phyloP scores from a whole-genome alignment of 2,113 vertebrate genomes.

The Alethe diademata region DNA sequence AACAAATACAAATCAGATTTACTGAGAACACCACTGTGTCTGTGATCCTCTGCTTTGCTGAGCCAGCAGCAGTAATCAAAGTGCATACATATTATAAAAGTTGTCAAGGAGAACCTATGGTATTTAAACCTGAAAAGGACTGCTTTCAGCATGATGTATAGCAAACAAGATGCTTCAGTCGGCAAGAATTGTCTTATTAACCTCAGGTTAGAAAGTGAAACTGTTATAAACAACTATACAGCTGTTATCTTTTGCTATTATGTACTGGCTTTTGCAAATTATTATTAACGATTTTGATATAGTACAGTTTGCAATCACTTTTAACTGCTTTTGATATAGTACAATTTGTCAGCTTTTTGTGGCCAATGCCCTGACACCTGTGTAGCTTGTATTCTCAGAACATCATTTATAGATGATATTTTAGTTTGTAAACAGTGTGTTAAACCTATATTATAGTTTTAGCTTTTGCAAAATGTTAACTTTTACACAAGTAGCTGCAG shows the following conservation, averaged over 20 bases:
- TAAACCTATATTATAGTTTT: neutral
- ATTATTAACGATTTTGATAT: neutral
- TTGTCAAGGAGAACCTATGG: neutral
- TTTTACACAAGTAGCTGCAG: neutral
- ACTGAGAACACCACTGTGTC: neutral
- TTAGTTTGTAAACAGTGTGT: neutral
- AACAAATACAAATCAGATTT: neutral
- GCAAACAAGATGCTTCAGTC: neutral
- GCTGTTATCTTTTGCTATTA: too few species aligned
- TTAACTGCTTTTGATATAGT: neutral
- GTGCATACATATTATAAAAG: neutral
- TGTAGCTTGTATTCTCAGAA: neutral
- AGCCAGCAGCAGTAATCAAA: neutral
- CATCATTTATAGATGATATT: neutral
- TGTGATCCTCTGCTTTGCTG: neutral
- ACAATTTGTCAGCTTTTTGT: neutral
- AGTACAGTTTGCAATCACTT: neutral
- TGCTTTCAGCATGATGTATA: neutral
- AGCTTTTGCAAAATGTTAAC: neutral
- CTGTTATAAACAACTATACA: too few species aligned
- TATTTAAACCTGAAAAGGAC: neutral
- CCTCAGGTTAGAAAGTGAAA: neutral
- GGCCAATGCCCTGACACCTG: neutral
- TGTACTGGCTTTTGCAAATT: neutral
- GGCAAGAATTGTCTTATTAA: neutral